These are phyloP conservation scores for Mesopsocus fuscifrons DNA, from an alignment of 2,888 invertebrate species.

Conservation along the genomic window DNA sequence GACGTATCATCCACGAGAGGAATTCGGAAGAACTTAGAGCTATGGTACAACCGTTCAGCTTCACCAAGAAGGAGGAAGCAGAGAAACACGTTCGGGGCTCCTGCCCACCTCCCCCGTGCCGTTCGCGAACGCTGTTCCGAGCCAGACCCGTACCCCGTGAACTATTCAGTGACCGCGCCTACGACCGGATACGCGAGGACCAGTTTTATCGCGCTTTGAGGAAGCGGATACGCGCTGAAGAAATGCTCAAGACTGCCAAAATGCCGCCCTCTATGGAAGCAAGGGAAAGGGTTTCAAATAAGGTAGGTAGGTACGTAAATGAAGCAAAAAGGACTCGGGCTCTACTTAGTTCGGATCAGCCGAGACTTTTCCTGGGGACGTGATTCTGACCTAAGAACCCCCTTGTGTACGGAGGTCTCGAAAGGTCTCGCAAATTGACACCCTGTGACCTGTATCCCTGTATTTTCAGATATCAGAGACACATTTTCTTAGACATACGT, in stretches of 20 bases:
- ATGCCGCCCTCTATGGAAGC: constrained; percentile 49
- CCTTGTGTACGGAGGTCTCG: no score
- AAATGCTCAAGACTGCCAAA: constrained; percentile 42
- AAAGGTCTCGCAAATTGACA: constrained; percentile 17
- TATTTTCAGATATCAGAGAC: no score
- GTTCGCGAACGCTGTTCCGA: constrained; percentile 27
- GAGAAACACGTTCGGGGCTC: constrained; percentile 20
- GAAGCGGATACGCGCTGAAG: constrained; percentile 46
- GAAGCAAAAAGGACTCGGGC: neutral
- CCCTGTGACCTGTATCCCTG: no score
- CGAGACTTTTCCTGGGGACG: constrained; percentile 7
- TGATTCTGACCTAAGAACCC: neutral
- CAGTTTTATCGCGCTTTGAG: constrained; percentile 48
- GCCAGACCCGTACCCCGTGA: constrained; percentile 51
- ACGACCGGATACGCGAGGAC: constrained; percentile 49
- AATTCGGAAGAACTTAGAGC: constrained; percentile 40
- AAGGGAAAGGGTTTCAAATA: constrained; percentile 31
- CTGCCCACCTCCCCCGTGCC: neutral
- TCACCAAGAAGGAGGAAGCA: constrained; percentile 38
- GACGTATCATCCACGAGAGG: constrained; percentile 36
- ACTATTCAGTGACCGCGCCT: constrained; percentile 48
- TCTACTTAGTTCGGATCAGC: no score
- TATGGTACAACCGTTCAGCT: constrained; percentile 44
- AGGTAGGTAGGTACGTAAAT: neutral
- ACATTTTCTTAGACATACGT: no score